Conservation (phyloP, 2,888 invertebrate genomes). For the Lycia hirtaria region DNA sequence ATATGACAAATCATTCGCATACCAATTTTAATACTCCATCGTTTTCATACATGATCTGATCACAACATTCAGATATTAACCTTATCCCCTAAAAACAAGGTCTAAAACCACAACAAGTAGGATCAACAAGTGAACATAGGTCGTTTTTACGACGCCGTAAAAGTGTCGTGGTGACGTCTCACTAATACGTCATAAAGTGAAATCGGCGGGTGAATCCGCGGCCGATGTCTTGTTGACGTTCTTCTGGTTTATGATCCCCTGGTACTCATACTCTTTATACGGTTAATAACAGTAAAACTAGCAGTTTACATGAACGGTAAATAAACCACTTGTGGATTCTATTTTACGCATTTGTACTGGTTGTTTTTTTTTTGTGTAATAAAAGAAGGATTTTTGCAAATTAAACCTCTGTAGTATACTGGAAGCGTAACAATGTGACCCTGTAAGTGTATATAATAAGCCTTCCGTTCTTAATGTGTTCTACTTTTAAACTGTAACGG, state of each 20-base stretch:
- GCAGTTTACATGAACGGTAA: constrained; percentile 37
- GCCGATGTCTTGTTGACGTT: constrained; percentile 48
- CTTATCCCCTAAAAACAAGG: constrained; percentile 9
- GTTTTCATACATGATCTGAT: constrained; percentile 11
- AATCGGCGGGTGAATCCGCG: constrained; percentile 48
- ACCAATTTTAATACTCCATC: constrained; percentile 16
- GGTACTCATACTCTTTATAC: constrained; percentile 56
- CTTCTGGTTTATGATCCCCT: constrained; percentile 38
- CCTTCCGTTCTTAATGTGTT: too few species aligned
- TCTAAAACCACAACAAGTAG: constrained; percentile 50
- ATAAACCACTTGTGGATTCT: constrained; percentile 38
- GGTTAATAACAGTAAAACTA: constrained; percentile 62
- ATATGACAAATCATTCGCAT: constrained; percentile 17
- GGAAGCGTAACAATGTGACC: too few species aligned
- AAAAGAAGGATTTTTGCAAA: too few species aligned
- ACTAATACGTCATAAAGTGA: constrained; percentile 79
- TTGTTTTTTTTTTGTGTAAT: too few species aligned
- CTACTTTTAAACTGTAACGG: too few species aligned
- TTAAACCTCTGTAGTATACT: too few species aligned
- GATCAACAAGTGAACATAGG: constrained; percentile 81
- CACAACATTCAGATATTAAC: not conserved
- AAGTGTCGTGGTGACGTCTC: constrained; percentile 71
- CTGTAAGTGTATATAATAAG: too few species aligned
- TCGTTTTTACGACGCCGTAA: constrained; percentile 72
- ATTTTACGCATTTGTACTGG: too few species aligned